A percentile compares a stretch with the other conserved stretches of the same genome.
These are phyloP conservation scores for Cryptops parisi DNA, from an alignment of 2,888 invertebrate genomes.

Conservation along the genomic window DNA sequence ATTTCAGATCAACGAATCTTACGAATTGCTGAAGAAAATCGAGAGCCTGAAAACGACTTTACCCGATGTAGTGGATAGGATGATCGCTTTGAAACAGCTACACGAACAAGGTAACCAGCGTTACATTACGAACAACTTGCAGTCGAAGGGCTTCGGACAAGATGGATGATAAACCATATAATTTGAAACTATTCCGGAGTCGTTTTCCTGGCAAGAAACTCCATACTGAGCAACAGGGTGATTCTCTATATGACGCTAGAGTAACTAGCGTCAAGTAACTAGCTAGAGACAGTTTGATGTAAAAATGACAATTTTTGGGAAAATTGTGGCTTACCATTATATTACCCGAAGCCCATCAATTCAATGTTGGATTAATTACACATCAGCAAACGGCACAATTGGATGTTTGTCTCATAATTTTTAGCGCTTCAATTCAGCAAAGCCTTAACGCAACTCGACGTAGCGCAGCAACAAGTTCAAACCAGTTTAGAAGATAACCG, in stretches of 20 bases:
- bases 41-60: constrained; percentile 64
- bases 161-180: too few relatives aligned
- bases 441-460: constrained; percentile 64
- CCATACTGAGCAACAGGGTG: too few relatives aligned
- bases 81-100: constrained; percentile 69
- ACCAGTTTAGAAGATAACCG: constrained; percentile 62
- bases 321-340: too few relatives aligned
- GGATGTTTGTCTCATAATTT: constrained; percentile 18
- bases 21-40: constrained; percentile 72
- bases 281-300: too few relatives aligned
- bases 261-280: too few relatives aligned
- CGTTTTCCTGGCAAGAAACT: too few relatives aligned
- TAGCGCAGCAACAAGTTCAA: constrained; percentile 54
- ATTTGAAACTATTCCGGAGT: too few relatives aligned
- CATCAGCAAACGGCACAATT: neutral
- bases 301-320: too few relatives aligned
- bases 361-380: neutral
- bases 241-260: too few relatives aligned
- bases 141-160: too few relatives aligned
- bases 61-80: constrained; percentile 64
- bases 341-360: neutral
- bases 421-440: constrained; percentile 78
- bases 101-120: constrained; percentile 65
- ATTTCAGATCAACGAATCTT: constrained; percentile 60
- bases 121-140: too few relatives aligned